Evolutionary conservation across 1,140 invertebrate genomes (phyloP).

Genomic region (Euborellia annulipes): DNA sequence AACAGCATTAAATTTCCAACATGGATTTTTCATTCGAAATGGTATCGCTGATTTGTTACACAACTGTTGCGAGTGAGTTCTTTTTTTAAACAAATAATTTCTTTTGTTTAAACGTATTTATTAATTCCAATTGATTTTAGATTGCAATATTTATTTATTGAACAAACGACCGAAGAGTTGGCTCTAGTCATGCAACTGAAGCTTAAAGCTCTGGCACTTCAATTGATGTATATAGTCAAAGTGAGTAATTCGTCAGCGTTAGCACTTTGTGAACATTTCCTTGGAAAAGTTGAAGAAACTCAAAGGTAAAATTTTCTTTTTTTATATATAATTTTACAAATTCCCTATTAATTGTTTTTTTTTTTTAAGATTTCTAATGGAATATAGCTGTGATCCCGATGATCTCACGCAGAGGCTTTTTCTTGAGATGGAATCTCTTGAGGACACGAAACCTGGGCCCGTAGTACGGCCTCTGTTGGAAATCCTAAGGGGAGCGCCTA

Average conservation of each 20-base stretch:
- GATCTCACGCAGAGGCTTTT: constrained; percentile 65
- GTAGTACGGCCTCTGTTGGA: constrained; percentile 66
- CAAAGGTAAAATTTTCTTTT: constrained; percentile 29
- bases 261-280: constrained; percentile 42
- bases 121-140: constrained; percentile 23
- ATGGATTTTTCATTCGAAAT: constrained; percentile 33
- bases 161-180: constrained; percentile 53
- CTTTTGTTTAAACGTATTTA: constrained; percentile 1
- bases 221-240: constrained; percentile 57
- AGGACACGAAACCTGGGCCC: constrained; percentile 72
- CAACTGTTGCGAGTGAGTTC: constrained; percentile 44
- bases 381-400: constrained; percentile 42
- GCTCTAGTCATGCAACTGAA: constrained; percentile 68
- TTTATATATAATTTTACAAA: constrained; percentile 16
- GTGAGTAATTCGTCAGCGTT: constrained; percentile 42
- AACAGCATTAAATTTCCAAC: constrained; percentile 29
- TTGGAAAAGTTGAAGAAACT: constrained; percentile 40
- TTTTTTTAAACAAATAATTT: constrained; percentile 5
- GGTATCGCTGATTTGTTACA: constrained; percentile 43
- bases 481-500: constrained; percentile 46
- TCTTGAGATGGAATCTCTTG: constrained; percentile 53
- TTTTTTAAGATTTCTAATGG: constrained; percentile 24
- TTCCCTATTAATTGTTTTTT: constrained; percentile 20
- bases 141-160: constrained; percentile 70
- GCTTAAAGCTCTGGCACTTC: constrained; percentile 65